phyloP scores from a whole-genome alignment of 2,888 invertebrate genomes.

The Arenicola marina region DNA sequence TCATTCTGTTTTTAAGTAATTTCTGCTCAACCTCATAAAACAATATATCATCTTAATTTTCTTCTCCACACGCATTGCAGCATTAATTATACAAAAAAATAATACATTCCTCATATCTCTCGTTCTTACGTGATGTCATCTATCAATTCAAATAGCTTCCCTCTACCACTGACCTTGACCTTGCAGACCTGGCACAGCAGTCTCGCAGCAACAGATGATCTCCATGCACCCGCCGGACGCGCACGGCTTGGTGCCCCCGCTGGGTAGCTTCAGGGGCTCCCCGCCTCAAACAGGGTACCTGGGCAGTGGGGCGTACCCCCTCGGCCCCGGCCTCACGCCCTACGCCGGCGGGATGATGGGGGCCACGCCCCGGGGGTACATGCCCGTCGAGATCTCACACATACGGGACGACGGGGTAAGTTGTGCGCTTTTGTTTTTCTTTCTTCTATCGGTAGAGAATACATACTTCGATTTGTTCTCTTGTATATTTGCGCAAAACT shows the following conservation, averaged over 20 bases:
- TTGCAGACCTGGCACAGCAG: constrained; percentile 1
- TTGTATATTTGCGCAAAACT: too few species aligned
- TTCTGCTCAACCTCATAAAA: too few species aligned
- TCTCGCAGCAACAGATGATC: not conserved
- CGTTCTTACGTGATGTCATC: too few species aligned
- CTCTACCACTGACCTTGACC: too few species aligned
- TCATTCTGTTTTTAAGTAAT: too few species aligned
- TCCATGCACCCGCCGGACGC: constrained; percentile 1
- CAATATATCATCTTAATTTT: too few species aligned
- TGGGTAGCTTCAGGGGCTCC: not conserved
- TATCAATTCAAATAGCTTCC: too few species aligned
- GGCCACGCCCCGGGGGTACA: constrained; percentile 19
- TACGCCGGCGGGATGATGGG: not conserved
- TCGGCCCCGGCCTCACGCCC: not conserved
- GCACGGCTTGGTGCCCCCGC: not conserved
- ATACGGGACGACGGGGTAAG: constrained; percentile 6
- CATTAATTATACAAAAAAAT: too few species aligned
- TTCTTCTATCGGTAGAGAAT: not conserved
- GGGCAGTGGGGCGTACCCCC: not conserved
- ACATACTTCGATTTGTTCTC: not conserved
- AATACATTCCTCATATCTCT: too few species aligned
- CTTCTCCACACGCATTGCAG: too few species aligned
- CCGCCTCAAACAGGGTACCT: constrained; percentile 4
- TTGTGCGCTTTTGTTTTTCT: not conserved
- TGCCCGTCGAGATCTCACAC: constrained; percentile 27